These are phyloP conservation scores for Passer domesticus DNA, from an alignment of 2,113 vertebrate species.

Conservation along the genomic window DNA sequence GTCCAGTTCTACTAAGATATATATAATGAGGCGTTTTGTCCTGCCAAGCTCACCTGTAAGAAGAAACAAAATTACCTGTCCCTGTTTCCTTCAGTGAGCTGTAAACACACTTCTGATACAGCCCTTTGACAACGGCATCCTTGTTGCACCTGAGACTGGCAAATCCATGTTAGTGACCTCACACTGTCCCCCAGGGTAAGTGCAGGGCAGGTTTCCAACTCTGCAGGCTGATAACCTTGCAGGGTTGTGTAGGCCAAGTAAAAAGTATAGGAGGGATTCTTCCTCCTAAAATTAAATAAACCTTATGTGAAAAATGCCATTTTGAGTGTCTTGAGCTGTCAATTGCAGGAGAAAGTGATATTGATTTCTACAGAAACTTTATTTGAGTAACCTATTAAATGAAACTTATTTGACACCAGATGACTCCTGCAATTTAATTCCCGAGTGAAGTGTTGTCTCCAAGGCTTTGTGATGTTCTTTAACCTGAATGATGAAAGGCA, in stretches of 20 bases:
- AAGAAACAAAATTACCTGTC: neutral
- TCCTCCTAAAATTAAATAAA: conserved; percentile 52
- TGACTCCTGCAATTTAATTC: conserved; percentile 61
- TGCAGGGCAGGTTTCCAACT: neutral
- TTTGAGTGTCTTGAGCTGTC: conserved; percentile 64
- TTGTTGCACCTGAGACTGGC: neutral
- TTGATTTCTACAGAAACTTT: conserved; percentile 69
- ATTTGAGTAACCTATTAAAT: conserved; percentile 61
- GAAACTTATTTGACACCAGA: conserved; percentile 58
- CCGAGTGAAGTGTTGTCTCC: conserved; percentile 49
- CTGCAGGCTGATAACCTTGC: neutral
- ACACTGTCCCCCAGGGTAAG: neutral
- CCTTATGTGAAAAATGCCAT: conserved; percentile 31
- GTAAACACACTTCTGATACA: neutral
- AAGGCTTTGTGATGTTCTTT: conserved; percentile 37
- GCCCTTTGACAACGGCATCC: neutral
- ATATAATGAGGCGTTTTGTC: neutral
- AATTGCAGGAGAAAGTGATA: conserved; percentile 58
- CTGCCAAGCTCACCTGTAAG: neutral
- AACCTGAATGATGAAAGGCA: conserved; percentile 41
- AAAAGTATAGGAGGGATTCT: neutral
- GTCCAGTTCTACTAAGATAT: neutral
- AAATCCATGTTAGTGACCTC: neutral
- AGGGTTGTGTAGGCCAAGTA: neutral
- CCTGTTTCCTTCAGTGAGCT: neutral